Evolutionary conservation across 2,888 invertebrate genomes (phyloP), one percentile per base, ranked within the genome.

Genomic region (Idaea biselata): DNA sequence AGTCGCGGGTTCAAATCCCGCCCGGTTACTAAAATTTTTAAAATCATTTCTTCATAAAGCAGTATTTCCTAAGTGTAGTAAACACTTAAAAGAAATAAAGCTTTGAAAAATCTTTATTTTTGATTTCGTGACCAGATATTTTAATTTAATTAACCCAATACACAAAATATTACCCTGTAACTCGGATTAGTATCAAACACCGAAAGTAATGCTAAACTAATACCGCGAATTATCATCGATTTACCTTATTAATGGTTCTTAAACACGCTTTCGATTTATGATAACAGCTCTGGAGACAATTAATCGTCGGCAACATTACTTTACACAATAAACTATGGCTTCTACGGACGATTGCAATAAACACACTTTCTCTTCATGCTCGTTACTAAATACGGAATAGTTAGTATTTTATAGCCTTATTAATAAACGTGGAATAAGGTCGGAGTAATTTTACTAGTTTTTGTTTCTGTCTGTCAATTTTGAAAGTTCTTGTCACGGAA

Each of bases 341-440:
- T 56, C 18, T 56, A 18, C 56, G 18, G 56, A 17, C 55, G 55
- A 18, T 18, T 14, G 56, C 18, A 56, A 56, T 56, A 56, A 56
- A 56, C 56, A 56, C 17, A 56, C 56, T 56, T 56, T 56, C 56
- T 18, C 56, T 56, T 56, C 56, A 18, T 56, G 18, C 17, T 18
- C 56, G 17, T 18, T 18, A 18, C 56, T 56, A 56, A 56, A 56
- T 56, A 18, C 56, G 18, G 44, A 44, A 44, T 44, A 44, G 44
- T 44, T 44, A 44, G 11, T 44, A 44, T 14, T 44, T 44, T 44
- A 32, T 6, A 8, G 32, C 11, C 11, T 32, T n/a, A n/a, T n/a
- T n/a, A n/a, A n/a, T n/a, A n/a, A n/a, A n/a, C n/a, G n/a, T n/a
- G n/a, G 32, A 8, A 32, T 6, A 32, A 32, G 32, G 32, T 6